These are phyloP conservation scores for Tetrapedia diversipes DNA, from an alignment of 2,888 invertebrate species.

Conservation along the genomic window DNA sequence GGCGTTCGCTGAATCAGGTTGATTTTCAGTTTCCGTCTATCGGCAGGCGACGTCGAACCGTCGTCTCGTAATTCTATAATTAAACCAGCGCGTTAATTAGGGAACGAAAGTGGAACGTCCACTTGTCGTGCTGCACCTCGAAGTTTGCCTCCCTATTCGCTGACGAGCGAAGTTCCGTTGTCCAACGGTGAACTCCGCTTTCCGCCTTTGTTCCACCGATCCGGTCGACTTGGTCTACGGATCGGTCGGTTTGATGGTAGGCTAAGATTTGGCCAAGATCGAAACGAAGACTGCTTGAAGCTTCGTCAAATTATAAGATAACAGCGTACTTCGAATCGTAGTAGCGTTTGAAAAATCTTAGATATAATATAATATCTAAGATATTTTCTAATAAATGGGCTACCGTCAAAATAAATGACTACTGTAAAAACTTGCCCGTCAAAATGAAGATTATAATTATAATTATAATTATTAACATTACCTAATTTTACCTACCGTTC, in stretches of 20 bases:
- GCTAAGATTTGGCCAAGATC: background rate
- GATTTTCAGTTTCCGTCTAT: constrained; percentile 30
- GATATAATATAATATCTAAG: too few relatives aligned
- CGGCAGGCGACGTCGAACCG: constrained; percentile 19
- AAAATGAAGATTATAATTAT: too few relatives aligned
- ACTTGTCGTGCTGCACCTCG: background rate
- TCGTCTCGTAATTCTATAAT: constrained; percentile 44
- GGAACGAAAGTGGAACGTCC: constrained; percentile 34
- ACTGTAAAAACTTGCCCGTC: too few relatives aligned
- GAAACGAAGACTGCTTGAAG: background rate
- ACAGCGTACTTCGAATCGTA: too few relatives aligned
- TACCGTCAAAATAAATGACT: too few relatives aligned
- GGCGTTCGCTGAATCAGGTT: constrained; percentile 23
- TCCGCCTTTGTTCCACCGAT: constrained; percentile 9
- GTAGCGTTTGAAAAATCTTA: too few relatives aligned
- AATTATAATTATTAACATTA: too few relatives aligned
- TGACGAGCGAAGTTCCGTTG: constrained; percentile 7
- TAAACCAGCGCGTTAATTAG: constrained; percentile 36
- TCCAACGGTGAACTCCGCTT: background rate
- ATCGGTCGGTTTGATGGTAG: background rate
- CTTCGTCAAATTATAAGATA: background rate
- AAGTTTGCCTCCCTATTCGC: background rate
- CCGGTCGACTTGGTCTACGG: background rate
- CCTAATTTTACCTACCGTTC: too few relatives aligned
- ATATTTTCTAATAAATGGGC: too few relatives aligned